Percentiles rank a stretch among this genome's conserved stretches.
These are phyloP conservation scores for Ashinkailepas kermadecensis DNA, from an alignment of 2,888 invertebrate species.

Conservation along the genomic window DNA sequence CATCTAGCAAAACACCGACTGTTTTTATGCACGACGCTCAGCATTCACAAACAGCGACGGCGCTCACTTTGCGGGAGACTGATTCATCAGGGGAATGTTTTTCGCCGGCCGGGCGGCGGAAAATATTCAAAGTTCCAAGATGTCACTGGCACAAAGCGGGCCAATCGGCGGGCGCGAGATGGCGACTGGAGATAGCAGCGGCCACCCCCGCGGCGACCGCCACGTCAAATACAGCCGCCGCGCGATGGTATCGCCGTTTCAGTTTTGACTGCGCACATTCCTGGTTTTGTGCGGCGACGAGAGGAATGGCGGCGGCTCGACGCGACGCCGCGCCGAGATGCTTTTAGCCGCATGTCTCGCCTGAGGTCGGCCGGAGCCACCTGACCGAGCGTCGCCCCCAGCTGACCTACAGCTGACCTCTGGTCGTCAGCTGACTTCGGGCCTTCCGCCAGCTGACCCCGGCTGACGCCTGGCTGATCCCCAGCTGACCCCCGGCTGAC, in stretches of 20 bases:
- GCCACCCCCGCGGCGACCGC: not conserved
- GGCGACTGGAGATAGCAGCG: not conserved
- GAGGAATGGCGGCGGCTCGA: not conserved
- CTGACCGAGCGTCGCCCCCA: too few relatives aligned
- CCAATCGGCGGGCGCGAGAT: not conserved
- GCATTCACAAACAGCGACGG: slow-evolving; percentile 6
- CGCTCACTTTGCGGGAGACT: not conserved
- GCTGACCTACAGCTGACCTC: too few relatives aligned
- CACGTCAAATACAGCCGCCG: slow-evolving; percentile 12
- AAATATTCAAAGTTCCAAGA: slow-evolving; percentile 8
- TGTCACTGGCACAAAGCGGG: slow-evolving; percentile 14
- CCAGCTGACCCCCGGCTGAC: too few relatives aligned
- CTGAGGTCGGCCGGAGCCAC: too few relatives aligned
- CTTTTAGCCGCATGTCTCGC: not conserved
- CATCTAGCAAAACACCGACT: not conserved
- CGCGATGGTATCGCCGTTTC: not conserved
- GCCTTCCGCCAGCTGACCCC: too few relatives aligned
- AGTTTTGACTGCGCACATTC: slow-evolving; percentile 20
- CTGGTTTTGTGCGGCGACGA: not conserved
- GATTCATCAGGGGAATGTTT: slow-evolving; percentile 10
- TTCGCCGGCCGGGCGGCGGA: slow-evolving; percentile 5
- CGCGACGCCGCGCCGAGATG: not conserved
- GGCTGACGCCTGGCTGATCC: too few relatives aligned
- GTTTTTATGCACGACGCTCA: not conserved
- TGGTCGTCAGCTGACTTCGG: too few relatives aligned